These are phyloP conservation scores for Leptinotarsa juncta DNA, from an alignment of 2,888 invertebrate species.

Conservation along the genomic window DNA sequence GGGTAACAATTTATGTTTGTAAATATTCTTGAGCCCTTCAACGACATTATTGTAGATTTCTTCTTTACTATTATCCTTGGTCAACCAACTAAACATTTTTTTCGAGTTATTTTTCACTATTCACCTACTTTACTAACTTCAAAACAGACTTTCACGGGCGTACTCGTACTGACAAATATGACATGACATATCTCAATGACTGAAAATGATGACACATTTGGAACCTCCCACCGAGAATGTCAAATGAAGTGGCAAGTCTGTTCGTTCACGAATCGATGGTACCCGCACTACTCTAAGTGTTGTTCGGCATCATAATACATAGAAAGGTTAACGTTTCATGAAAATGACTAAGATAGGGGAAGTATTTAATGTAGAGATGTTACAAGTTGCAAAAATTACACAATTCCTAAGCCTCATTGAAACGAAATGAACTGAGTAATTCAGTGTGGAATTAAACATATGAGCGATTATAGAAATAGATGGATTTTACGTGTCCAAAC, in stretches of 20 bases:
- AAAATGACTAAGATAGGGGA: too few species aligned
- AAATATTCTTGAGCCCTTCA: constrained; percentile 94
- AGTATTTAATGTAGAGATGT: too few species aligned
- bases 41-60: constrained; percentile 91
- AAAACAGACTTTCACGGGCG: constrained; percentile 36
- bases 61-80: constrained; percentile 79
- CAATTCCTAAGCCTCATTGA: too few species aligned
- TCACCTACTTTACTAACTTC: constrained; percentile 30
- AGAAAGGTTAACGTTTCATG: too few species aligned
- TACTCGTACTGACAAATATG: constrained; percentile 38
- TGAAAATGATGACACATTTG: constrained; percentile 20
- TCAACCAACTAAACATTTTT: constrained; percentile 90
- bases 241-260: constrained; percentile 10
- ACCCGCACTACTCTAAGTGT: too few species aligned
- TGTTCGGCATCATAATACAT: too few species aligned
- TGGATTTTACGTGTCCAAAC: too few species aligned
- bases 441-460: too few species aligned
- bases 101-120: constrained; percentile 27
- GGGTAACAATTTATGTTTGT: constrained; percentile 89
- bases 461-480: too few species aligned
- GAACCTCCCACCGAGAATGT: constrained; percentile 42
- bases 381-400: too few species aligned
- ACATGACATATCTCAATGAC: constrained; percentile 40
- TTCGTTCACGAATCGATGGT: not conserved
- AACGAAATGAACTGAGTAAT: too few species aligned